Percentiles rank a stretch among this genome's conserved stretches.
Conservation (phyloP, 2,797 vertebrate species). For the Brachyalestes nurse region DNA sequence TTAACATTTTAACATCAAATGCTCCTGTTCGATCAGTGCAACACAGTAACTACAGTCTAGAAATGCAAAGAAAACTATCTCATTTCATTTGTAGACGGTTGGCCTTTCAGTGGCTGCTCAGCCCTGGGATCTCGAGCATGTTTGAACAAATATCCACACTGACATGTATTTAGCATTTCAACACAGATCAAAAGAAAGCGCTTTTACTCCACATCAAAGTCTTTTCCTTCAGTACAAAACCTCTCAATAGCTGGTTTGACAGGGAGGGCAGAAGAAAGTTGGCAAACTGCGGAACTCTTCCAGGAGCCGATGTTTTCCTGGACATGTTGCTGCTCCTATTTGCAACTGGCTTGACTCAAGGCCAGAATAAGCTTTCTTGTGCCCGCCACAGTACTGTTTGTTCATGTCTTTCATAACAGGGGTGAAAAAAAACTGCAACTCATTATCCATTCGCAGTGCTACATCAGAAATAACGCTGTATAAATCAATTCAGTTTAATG, state of each 20-base stretch:
- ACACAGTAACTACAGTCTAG: slow-evolving; percentile 1
- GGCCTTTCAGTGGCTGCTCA: slow-evolving; percentile 45
- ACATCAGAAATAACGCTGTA: background rate
- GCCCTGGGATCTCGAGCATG: slow-evolving; percentile 50
- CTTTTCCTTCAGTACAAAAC: slow-evolving; percentile 45
- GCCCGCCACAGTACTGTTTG: slow-evolving; percentile 31
- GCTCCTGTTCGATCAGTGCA: slow-evolving; percentile 12
- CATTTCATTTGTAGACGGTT: slow-evolving; percentile 17
- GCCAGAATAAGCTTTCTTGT: slow-evolving; percentile 55
- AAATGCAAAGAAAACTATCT: background rate
- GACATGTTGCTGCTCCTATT: slow-evolving; percentile 36
- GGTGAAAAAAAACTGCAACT: slow-evolving; percentile 19
- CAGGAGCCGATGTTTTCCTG: slow-evolving; percentile 35
- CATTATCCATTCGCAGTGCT: background rate
- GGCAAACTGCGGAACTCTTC: slow-evolving; percentile 42
- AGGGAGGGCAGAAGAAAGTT: slow-evolving; percentile 56
- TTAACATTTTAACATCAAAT: background rate
- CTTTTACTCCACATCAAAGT: slow-evolving; percentile 60
- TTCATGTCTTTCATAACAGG: slow-evolving; percentile 38
- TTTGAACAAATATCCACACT: slow-evolving; percentile 58
- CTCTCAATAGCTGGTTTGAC: slow-evolving; percentile 56
- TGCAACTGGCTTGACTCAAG: slow-evolving; percentile 37
- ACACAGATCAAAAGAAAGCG: slow-evolving; percentile 55
- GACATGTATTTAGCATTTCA: slow-evolving; percentile 60
- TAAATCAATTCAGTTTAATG: background rate